Base-by-base conservation (phyloP, 2,797 vertebrate species). In the Takifugu ocellatus region DNA sequence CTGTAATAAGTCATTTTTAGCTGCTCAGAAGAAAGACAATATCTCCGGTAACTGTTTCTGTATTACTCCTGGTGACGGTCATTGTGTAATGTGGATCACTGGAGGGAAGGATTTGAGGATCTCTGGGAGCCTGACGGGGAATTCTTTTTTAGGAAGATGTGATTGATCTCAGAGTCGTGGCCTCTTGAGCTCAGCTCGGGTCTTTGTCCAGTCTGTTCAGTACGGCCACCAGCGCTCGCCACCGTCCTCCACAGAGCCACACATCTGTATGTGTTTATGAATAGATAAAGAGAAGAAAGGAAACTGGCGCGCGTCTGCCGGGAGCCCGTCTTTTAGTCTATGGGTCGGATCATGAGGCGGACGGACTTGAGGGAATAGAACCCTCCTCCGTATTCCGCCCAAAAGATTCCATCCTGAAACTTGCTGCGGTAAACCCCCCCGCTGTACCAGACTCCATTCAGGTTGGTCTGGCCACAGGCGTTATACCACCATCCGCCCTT, bases 401-500 rank as follows among this genome's bases (percentile, higher is more conserved):
- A 99, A 70, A 98, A 99, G 74, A 98, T 93, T 4, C 97, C 97
- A 0, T 99, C 97, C 80, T 99, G 97, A 77, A 98, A 93, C 76
- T 96, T 97, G 91, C 94, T 97, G 72, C 96, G 91, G 84, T 98
- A 97, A 59, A 96, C 92, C 29, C 96, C 96, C 1, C 96, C 95
- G 44, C 93, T 87, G 89, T 98, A 96, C 95, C 95, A 98, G 0
- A 98, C 96, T 0, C 96, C 96, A 0, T 98, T 98, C 12, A 98
- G 88, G 82, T 98, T 98, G 27, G 95, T 96, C 73, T 98, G 96
- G 44, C 95, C 96, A 0, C 96, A 98, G 0, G 95, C 93, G 0
- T 96, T 98, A 87, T 98, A 98, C 96, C 96, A 98, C 96, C 96
- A 98, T 43, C 96, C 96, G 0, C 96, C 96, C 79, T 98, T 98